Evolutionary conservation across 2,797 vertebrate species (phyloP), one percentile per base, ranked within the genome.

Genomic region (Myripristis jacobus): DNA sequence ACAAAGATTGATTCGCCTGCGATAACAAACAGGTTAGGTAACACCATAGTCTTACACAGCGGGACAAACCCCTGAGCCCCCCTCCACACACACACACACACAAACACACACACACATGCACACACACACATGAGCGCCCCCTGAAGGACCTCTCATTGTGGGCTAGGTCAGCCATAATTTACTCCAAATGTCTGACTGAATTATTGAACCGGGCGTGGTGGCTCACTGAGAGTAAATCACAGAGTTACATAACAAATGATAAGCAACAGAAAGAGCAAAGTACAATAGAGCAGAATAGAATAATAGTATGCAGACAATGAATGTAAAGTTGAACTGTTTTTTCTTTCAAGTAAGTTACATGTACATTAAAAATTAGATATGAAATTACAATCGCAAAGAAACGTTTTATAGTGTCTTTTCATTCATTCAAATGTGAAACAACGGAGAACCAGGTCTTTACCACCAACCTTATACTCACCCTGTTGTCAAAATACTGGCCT

Each of bases 161-260:
- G 67, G 67, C 78, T 60, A 56, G 70, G 61, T 60, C 74, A 50
- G 15, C 54, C 31, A 21, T 83, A 79, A 90, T 77, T 83, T 58
- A 71, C 21, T 70, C 56, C 82, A 82, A 63, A 84, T 83, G 82
- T 66, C 52, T 41, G 60, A 43, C 21, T 63, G 43, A 48, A 67
- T 76, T 60, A 68, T 53, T 73, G 54, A 57, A 60, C 19, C 0
- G 59, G 82, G 87, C 43, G 81, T 76, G 75, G 73, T 38, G 4
- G 10, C 44, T 64, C 43, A 38, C 34, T 50, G 29, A 13, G 21
- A 66, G 44, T 34, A 36, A 34, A 57, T 27, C n/a, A 43, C 10
- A 3, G 6, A 6, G 44, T 85, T 79, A 68, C 52, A 31, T n/a
- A 81, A 86, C n/a, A 52, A 36, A 31, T 29, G 46, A 66, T 77